Evolutionary conservation across 2,888 invertebrate genomes (phyloP), one percentile per base, ranked within the genome.

Genomic region (Hypselothyrea guttata): DNA sequence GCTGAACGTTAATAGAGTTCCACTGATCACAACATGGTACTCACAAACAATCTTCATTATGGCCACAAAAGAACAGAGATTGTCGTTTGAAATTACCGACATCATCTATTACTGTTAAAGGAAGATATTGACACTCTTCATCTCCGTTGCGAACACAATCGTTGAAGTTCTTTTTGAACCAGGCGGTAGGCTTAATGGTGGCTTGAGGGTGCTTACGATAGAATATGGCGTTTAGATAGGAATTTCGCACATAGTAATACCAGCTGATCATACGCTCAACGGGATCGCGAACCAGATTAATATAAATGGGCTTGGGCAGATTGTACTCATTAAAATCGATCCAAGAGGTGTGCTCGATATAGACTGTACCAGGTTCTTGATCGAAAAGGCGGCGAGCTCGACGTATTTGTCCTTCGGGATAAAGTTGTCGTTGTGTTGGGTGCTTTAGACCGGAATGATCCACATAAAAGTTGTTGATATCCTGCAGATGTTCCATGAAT

Each of bases 251-350:
- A 89, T 96, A 96, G 90, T 95, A 96, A 88, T 95, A 96, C 96
- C 96, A 96, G 4, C 96, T 96, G 86, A 96, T 96, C 27, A 96
- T 94, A 34, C 97, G 92, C 88, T 97, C 97, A 15, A 97, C 94
- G 0, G 97, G 97, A 90, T 97, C 96, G 27, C 97, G 92, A 0
- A 97, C 96, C 69, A 97, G 91, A 90, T 97, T 97, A 74, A 97
- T 94, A 89, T 95, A 96, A 84, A 96, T 95, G 0, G 96, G 96
- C 82, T 94, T 93, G 4, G 95, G 94, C 74, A 94, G 91, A 47
- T 94, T 93, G 87, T 92, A 95, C 75, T 95, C 93, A 41, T 95
- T 94, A 82, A 97, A 96, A 88, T 97, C 96, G 31, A 96, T 95
- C 90, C 95, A 96, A 89, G 95, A 95, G 16, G 96, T 95, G 86